phyloP scores from a whole-genome alignment of 2,113 vertebrate genomes.

The Ictalurus furcatus region DNA sequence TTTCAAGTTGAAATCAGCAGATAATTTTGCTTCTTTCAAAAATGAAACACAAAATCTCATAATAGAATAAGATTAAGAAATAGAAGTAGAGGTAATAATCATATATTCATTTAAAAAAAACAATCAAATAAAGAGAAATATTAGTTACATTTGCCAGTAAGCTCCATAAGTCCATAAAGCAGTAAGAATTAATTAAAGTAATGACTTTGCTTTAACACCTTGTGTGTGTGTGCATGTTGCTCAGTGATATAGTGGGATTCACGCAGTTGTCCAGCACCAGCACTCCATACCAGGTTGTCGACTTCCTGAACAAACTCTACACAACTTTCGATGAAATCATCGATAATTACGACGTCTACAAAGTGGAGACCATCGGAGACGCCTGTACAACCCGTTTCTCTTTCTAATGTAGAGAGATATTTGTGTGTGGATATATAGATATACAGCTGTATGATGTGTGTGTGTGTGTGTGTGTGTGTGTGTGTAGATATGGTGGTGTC shows the following conservation, averaged over 20 bases:
- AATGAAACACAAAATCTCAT: not conserved
- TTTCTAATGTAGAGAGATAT: not conserved
- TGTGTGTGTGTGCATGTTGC: slow-evolving; percentile 36
- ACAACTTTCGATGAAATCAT: slow-evolving; percentile 83
- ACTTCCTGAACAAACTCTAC: slow-evolving; percentile 83
- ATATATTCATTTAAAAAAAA: not conserved
- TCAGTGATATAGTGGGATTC: slow-evolving; percentile 85
- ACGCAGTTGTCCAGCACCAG: slow-evolving; percentile 83
- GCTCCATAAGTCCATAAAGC: not conserved
- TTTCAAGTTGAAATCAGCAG: not conserved
- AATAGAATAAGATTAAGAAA: not conserved
- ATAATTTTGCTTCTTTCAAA: not conserved
- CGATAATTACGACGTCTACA: slow-evolving; percentile 83
- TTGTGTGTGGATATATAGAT: not conserved
- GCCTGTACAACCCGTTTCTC: slow-evolving; percentile 69
- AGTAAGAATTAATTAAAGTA: not conserved
- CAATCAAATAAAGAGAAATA: not conserved
- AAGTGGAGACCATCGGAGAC: slow-evolving; percentile 83
- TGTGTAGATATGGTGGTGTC: slow-evolving; percentile 84
- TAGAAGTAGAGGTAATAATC: not conserved
- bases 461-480: slow-evolving; percentile 27
- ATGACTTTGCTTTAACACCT: not conserved
- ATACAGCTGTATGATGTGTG: not conserved
- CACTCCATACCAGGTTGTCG: slow-evolving; percentile 79
- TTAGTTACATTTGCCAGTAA: not conserved